Evolutionary conservation across 2,113 vertebrate species (phyloP), one percentile per base, ranked within the genome.

Genomic region (Anarhynchus alexandrinus): DNA sequence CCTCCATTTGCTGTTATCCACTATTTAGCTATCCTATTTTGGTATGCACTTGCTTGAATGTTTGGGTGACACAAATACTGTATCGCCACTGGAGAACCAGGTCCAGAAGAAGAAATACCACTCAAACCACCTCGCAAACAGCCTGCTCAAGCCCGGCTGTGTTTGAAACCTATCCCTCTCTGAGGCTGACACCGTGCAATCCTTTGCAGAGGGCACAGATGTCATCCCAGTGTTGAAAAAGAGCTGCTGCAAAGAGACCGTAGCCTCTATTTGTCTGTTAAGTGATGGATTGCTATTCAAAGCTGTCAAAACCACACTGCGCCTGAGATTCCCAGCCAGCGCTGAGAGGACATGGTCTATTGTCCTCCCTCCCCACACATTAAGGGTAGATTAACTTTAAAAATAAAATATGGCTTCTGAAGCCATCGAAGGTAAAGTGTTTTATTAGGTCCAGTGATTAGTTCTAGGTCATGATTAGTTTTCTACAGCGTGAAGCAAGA

Each of bases 271-370:
- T 94, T 94, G 65, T 62, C 71, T 88, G 52, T 76, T 91, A 92
- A 94, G 66, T 91, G 85, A 96, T 47, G 52, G 55, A 96, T 79
- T 95, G 77, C 29, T 82, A 66, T 70, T 92, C 96, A 87, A 78
- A 96, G 79, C 61, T 90, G 80, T 94, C 92, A 97, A 94, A 91
- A 92, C 12, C 47, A 58, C 87, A 42, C 71, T 12, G 14, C 0
- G 6, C 62, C 65, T 66, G 61, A 90, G 84, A 92, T 57, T 94
- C 62, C 54, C 82, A 89, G 67, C 43, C 65, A 66, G 27, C 3
- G 5, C 58, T 65, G 65, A 82, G 51, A 76, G 2, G 22, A 72
- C 82, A 73, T 43, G 61, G 70, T 83, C 71, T 91, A 17, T 40
- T 82, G 77, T 92, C 66, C 77, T 90, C 34, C 55, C 34, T 91